These are phyloP conservation scores for Pyrrhosoma nymphula DNA, from an alignment of 2,888 invertebrate genomes.

Conservation along the genomic window DNA sequence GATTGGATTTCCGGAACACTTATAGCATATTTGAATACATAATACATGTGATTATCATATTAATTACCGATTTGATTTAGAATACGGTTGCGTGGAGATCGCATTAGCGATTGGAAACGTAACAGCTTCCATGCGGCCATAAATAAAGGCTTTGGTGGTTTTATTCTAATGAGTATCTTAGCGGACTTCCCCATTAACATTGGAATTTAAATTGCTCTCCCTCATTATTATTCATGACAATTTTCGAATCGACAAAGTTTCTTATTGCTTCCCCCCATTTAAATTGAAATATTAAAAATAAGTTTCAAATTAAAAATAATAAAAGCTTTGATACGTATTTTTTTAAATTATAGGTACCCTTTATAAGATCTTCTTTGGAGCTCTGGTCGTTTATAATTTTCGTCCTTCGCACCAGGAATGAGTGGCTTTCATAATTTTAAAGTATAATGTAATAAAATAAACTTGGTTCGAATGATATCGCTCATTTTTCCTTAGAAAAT, in stretches of 20 bases:
- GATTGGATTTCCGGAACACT: conserved; percentile 65
- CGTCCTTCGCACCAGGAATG: not conserved
- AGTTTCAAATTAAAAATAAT: conserved; percentile 57
- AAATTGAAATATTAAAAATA: conserved; percentile 64
- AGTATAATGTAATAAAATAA: not conserved
- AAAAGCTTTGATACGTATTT: not conserved
- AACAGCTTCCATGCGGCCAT: conserved; percentile 65
- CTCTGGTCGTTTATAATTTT: not conserved
- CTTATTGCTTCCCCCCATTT: conserved; percentile 59
- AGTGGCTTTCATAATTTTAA: no score
- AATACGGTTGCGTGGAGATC: conserved; percentile 66
- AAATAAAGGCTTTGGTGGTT: conserved; percentile 66
- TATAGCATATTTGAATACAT: conserved; percentile 66
- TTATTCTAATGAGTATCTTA: conserved; percentile 67
- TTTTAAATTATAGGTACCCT: not conserved
- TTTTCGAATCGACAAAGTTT: conserved; percentile 62
- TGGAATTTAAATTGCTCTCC: conserved; percentile 59
- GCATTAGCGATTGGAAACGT: conserved; percentile 63
- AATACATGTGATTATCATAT: conserved; percentile 61
- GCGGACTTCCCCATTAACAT: conserved; percentile 62
- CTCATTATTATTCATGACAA: conserved; percentile 66
- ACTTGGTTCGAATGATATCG: not conserved
- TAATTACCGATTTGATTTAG: conserved; percentile 67
- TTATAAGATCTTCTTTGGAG: not conserved
- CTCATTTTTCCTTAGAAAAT: no score